phyloP scores from a whole-genome alignment of 2,888 invertebrate genomes.

The Lasioglossum leucozonium region DNA sequence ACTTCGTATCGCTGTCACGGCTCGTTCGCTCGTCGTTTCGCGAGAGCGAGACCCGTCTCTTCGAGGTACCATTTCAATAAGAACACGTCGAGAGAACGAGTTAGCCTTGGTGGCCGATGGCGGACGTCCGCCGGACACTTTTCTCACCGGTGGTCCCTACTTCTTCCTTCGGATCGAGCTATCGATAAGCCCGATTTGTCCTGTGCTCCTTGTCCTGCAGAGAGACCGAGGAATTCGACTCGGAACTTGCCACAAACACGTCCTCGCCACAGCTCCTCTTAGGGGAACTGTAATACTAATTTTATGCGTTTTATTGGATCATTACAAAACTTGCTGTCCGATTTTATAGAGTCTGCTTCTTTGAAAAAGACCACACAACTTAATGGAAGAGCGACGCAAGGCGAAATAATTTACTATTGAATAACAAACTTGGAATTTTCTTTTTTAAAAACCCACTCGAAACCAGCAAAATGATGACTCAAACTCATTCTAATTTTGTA shows the following conservation, averaged over 20 bases:
- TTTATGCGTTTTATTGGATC: neutral
- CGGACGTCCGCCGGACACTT: slow-evolving; percentile 33
- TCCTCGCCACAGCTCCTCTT: neutral
- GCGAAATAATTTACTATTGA: no score
- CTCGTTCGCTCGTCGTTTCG: slow-evolving; percentile 10
- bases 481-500: no score
- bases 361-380: neutral
- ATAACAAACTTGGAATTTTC: no score
- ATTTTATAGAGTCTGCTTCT: neutral
- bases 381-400: no score
- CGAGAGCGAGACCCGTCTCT: neutral
- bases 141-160: slow-evolving; percentile 17
- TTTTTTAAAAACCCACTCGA: neutral
- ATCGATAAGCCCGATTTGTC: slow-evolving; percentile 13
- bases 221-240: neutral
- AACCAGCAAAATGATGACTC: no score
- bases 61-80: slow-evolving; percentile 39
- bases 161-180: slow-evolving; percentile 14
- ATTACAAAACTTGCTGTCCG: neutral
- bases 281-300: neutral
- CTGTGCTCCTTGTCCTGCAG: neutral
- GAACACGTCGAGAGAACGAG: slow-evolving; percentile 46
- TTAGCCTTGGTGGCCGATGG: slow-evolving; percentile 50
- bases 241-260: neutral
- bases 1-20: slow-evolving; percentile 34